phyloP scores from a whole-genome alignment of 2,797 vertebrate genomes.

The Danio jaintianensis region DNA sequence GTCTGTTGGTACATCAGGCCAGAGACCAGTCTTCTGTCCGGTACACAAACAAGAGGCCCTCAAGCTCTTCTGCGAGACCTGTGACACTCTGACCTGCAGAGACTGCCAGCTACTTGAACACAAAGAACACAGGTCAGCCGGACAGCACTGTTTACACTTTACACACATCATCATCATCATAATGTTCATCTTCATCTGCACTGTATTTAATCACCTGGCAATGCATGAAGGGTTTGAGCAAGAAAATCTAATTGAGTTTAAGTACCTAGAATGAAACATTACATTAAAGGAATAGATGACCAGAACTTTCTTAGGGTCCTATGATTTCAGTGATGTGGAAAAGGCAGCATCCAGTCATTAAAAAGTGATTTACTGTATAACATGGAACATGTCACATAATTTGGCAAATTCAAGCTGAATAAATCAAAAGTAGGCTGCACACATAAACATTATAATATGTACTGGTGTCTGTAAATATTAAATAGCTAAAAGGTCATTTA shows the following conservation, averaged over 20 bases:
- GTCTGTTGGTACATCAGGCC: slow-evolving; percentile 87
- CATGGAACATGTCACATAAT: too few species aligned
- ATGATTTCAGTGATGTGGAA: too few species aligned
- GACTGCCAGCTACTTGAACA: slow-evolving; percentile 98
- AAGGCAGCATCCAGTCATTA: not conserved
- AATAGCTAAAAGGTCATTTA: too few species aligned
- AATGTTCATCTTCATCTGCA: not conserved
- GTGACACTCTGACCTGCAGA: slow-evolving; percentile 96
- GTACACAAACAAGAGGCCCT: slow-evolving; percentile 97
- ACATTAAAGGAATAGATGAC: not conserved
- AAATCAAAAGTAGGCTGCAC: too few species aligned
- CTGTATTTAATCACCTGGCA: slow-evolving; percentile 1
- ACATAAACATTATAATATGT: too few species aligned
- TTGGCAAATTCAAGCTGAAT: too few species aligned
- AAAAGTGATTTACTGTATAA: not conserved
- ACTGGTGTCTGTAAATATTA: too few species aligned
- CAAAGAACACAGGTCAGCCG: slow-evolving; percentile 94
- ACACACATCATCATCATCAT: not conserved
- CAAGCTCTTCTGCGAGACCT: slow-evolving; percentile 98
- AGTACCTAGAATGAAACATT: not conserved
- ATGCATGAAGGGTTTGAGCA: not conserved
- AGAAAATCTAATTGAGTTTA: not conserved
- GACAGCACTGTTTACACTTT: not conserved
- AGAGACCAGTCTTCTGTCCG: slow-evolving; percentile 96
- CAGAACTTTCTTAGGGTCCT: too few species aligned